Evolutionary conservation across 1,140 invertebrate genomes (phyloP), one percentile per base, ranked within the genome.

Genomic region (Arctopsyche grandis): DNA sequence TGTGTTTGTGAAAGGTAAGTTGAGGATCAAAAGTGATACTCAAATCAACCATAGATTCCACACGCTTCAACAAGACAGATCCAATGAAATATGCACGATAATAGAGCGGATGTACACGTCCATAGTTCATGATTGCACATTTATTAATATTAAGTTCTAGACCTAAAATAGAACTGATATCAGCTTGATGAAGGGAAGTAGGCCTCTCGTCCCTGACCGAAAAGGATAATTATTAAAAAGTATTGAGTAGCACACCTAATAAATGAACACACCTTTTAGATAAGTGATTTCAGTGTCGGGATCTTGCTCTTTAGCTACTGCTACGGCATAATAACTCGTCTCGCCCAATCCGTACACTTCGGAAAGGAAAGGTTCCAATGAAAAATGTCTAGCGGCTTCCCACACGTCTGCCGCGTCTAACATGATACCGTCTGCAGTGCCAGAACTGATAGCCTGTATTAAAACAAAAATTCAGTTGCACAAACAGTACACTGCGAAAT

Each of bases 401-500:
- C 99, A 97, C 69, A 98, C 94, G 86, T 99, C 97, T 7, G 96
- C 96, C 3, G 97, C 94, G 88, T 99, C 97, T 16, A 99, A 89
- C 0, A 98, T 91, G 46, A 94, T 90, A 14, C 98, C 92, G 87
- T 99, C 98, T n/a, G 96, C 95, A 48, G 88, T 89, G 88, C 96
- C 93, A 85, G 90, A 87, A 85, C 89, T 91, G 84, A 94, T 94
- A 7, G 91, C 90, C 80, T 79, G 24, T 63, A 73, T 69, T 48
- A n/a, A n/a, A n/a, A 48, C 43, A 44, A 12, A 73, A 73, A 16
- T 73, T n/a, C n/a, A 74, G 22, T 24, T n/a, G 56, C 21, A 46
- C 5, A 74, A 71, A 71, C 43, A 71, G 19, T 71, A 73, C 58
- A 63, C 7, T 58, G n/a, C n/a, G n/a, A n/a, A n/a, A n/a, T n/a